Base-by-base conservation (phyloP, 2,888 invertebrate genomes). In the Ceratothoa steindachneri region DNA sequence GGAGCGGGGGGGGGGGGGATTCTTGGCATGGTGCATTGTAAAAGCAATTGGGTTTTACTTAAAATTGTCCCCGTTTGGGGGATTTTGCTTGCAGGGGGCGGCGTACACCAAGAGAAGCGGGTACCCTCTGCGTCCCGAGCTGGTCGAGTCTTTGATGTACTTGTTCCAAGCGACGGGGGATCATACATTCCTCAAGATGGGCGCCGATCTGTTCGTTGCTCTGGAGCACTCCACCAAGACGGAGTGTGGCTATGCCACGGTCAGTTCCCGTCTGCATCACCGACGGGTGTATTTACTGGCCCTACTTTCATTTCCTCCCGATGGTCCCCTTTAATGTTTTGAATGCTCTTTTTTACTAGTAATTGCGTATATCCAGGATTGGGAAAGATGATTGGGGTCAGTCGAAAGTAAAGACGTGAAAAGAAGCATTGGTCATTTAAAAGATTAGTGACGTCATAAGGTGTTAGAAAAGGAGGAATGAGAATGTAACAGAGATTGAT, bases 141-240 rank as follows among this genome's bases (percentile, higher is more conserved):
- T 99, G 1, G 91, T 95, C 9, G 99, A 99, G 85, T 97, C 97
- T 22, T 91, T 95, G 31, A 95, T 98, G 96, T 96, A 97, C 83
- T 86, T 99, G 70, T 97, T 98, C 83, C 87, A 93, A 81, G 93
- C 96, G 0, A 98, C 98, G 0, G 89, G 90, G n/a, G 97, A 99
- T 85, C 95, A 96, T 0, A 91, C 90, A 82, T 86, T 97, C 76
- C 86, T 99, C 77, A 92, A 95, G 85, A 90, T 97, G 83, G 99
- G 97, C 0, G 93, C 95, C 80, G 95, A 97, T 84, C 93, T 99
- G 81, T 85, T 99, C 52, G 89, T 92, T 82, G 93, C 97, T 80
- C 93, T 99, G 79, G 95, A 98, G 83, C 91, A 93, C 82, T 94
- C 93, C 83, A 93, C 97, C 0, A 90, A 89, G 83, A 98, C 98